Evolutionary conservation across 2,113 vertebrate species (phyloP), one percentile per base, ranked within the genome.

Genomic region (Neoarius graeffei): DNA sequence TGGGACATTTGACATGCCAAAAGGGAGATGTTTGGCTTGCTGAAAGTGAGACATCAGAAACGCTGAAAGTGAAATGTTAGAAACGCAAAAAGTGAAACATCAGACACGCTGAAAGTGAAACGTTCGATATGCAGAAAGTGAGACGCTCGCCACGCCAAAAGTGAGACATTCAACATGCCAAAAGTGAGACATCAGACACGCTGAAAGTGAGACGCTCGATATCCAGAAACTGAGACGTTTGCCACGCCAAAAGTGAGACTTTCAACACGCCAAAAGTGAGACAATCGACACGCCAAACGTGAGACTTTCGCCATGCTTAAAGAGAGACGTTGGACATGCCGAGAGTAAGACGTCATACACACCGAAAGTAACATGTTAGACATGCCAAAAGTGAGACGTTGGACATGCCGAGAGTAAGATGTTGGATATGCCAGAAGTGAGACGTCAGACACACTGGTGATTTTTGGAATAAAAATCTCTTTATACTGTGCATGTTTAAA

Each of bases 401-500:
- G 3, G 2, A 35, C 8, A 42, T 42, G 35, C 2, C 4, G 48
- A 54, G 5, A 52, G 11, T 77, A 23, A 54, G 50, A 77, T 2
- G 2, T 77, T 5, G 3, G 19, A 54, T 23, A n/a, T 11, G 19
- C 5, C 2, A 14, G 14, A 14, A 77, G 50, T 52, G 25, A n/a
- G 50, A 76, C 42, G 5, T 50, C 1, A 50, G 20, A 76, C 15
- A 19, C 4, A 42, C n/a, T 19, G 27, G 85, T 79, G n/a, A 54
- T 67, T 64, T 54, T 73, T 19, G 30, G n/a, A 10, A 20, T 86
- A 64, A 86, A 35, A n/a, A 30, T 77, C 57, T 86, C 52, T 66
- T 54, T 57, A 42, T 30, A 42, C 30, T 19, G 14, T 73, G 30
- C 69, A 9, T n/a, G n/a, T n/a, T n/a, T n/a, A n/a, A n/a, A n/a